These are phyloP conservation scores for Drosophila lacteicornis DNA, from an alignment of 1,140 invertebrate species.

Conservation along the genomic window DNA sequence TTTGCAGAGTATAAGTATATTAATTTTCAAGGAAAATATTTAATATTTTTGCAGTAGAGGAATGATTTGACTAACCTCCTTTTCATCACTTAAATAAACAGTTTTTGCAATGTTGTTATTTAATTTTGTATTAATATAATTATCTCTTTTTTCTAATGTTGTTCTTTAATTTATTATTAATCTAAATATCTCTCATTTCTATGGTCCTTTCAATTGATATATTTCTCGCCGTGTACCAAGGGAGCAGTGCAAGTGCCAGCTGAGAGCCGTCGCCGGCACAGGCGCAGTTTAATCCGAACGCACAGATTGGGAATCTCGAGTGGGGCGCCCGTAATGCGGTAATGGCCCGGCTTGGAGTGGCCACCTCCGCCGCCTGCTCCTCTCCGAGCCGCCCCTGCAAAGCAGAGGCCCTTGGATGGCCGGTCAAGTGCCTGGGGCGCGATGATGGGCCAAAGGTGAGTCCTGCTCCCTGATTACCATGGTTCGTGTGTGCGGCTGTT, in stretches of 20 bases:
- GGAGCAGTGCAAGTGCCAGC: conserved; percentile 53
- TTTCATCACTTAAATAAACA: too few relatives aligned
- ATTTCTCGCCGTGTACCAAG: conserved; percentile 8
- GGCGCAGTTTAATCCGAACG: conserved; percentile 66
- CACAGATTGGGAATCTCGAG: conserved; percentile 61
- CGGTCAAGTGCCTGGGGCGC: conserved; percentile 31
- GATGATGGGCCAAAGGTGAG: conserved; percentile 33
- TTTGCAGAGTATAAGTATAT: too few relatives aligned
- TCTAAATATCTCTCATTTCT: neutral
- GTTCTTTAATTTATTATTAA: too few relatives aligned
- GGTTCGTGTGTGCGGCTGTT: conserved; percentile 24
- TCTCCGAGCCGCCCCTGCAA: neutral
- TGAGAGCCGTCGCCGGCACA: conserved; percentile 66
- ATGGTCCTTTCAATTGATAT: neutral
- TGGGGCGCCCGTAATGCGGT: conserved; percentile 63
- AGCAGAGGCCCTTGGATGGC: conserved; percentile 16
- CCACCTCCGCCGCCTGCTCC: neutral
- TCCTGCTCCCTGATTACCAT: conserved; percentile 25
- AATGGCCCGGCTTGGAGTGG: conserved; percentile 43
- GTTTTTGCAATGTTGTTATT: too few relatives aligned
- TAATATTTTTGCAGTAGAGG: neutral
- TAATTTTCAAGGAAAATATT: neutral
- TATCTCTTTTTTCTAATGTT: too few relatives aligned
- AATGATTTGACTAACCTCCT: too few relatives aligned
- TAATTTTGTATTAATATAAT: too few relatives aligned